These are phyloP conservation scores for Peromyscus eremicus DNA, from an alignment of 2,797 vertebrate genomes.

Conservation along the genomic window DNA sequence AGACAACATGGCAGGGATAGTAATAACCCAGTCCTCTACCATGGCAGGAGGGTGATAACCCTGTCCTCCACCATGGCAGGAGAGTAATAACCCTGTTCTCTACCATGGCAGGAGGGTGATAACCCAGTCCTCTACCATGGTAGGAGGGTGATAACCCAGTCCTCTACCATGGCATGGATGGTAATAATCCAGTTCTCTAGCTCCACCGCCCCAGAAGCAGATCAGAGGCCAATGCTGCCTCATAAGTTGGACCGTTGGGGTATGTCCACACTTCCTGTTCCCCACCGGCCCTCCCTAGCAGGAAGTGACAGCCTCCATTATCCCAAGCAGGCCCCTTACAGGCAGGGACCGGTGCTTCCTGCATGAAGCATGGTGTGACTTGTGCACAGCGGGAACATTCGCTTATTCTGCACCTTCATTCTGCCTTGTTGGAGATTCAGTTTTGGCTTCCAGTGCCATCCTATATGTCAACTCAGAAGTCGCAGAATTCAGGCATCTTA, in stretches of 20 bases:
- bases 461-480: not conserved
- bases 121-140: not conserved
- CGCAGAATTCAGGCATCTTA: not conserved
- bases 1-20: not conserved
- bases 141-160: not conserved
- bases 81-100: not conserved
- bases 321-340: accelerated
- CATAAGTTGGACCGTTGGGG: not conserved
- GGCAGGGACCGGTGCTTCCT: not conserved
- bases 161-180: not conserved
- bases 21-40: not conserved
- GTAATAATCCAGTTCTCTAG: not conserved
- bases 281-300: too few relatives aligned
- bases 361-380: not conserved
- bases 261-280: not conserved
- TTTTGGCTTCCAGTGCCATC: not conserved
- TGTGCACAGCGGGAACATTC: not conserved
- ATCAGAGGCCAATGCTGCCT: not conserved
- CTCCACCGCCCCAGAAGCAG: not conserved
- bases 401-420: not conserved
- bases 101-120: not conserved
- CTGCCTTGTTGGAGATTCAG: not conserved
- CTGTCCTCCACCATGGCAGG: not conserved
- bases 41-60: not conserved
- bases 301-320: not conserved